A percentile compares a stretch with the other conserved stretches of the same genome.
Conservation (phyloP, 2,888 invertebrate genomes). For the Ornithoptera priamus region DNA sequence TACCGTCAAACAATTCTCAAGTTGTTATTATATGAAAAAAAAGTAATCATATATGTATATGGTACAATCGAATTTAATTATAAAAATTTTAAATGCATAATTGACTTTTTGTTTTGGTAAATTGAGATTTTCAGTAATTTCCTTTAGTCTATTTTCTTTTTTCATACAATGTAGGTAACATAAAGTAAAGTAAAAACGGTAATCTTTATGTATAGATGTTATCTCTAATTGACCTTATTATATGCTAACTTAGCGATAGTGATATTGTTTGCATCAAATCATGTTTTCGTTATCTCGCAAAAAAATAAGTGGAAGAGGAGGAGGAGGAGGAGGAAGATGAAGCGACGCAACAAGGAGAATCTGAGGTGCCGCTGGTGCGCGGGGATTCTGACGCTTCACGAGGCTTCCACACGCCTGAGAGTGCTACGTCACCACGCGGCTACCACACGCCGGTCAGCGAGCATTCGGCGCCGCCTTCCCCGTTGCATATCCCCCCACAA, state of each 20-base stretch:
- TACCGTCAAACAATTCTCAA: too few species aligned
- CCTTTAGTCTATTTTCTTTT: too few species aligned
- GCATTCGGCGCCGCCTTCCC: conserved; percentile 70
- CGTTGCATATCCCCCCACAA: conserved; percentile 65
- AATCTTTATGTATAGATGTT: too few species aligned
- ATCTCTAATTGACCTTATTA: neutral
- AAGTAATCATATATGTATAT: too few species aligned
- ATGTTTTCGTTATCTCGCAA: conserved; percentile 28
- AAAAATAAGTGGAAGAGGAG: conserved; percentile 44
- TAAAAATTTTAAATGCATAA: too few species aligned
- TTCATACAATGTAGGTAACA: too few species aligned
- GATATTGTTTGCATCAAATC: neutral
- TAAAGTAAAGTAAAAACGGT: too few species aligned
- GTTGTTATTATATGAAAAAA: too few species aligned
- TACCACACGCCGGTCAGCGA: conserved; percentile 90
- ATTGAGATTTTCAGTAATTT: too few species aligned
- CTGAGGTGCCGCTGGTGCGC: conserved; percentile 68
- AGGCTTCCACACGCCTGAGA: conserved; percentile 70
- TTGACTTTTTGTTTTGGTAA: too few species aligned
- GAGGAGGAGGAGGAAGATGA: conserved; percentile 62
- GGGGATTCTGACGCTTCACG: conserved; percentile 81
- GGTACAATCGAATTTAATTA: too few species aligned
- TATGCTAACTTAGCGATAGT: neutral
- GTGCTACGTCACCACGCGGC: conserved; percentile 77
- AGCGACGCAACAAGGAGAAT: conserved; percentile 57